Evolutionary conservation across 1,140 invertebrate species (phyloP), one percentile per base, ranked within the genome.

Genomic region (Megalonaias nervosa): DNA sequence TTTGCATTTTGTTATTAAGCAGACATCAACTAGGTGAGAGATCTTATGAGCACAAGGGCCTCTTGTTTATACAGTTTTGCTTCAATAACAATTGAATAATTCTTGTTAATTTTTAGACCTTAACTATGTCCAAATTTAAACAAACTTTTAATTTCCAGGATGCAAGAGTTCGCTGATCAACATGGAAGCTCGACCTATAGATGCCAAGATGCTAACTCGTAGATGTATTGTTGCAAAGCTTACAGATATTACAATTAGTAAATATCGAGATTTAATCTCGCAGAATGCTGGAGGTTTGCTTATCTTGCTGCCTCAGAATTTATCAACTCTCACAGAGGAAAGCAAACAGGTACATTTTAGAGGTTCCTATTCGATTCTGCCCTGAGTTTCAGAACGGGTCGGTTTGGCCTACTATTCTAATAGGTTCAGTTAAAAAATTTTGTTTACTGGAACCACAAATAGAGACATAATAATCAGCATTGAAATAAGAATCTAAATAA

Each of bases 161-260:
- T 96, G 95, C 84, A 93, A 96, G 82, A 95, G 93, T 89, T 93
- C 95, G 60, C 91, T 93, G 26, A 93, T 98, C 75, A 97, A 96
- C 75, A 91, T 97, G 85, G 97, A 99, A 92, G 97, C 96, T 21
- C 93, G 96, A 79, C 95, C 96, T 2, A 85, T 98, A 23, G 94
- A 94, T 74, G 94, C 95, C n/a, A 96, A 95, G 94, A 94, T 94
- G 82, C 95, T 96, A 21, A 95, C 95, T 16, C 94, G 97, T 64
- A 95, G 97, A 87, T 97, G 97, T 91, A 94, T 98, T 6, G 93
- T 98, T 38, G 93, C 95, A 1, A 94, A 94, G 86, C 89, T 96
- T 31, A 93, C 95, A 83, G 95, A 97, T 85, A 91, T 98, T 61
- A 94, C 94, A 0, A 91, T 95, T 23, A 94, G 94, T 62, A 93